Evolutionary conservation across 1,140 invertebrate genomes (phyloP).

Genomic region (Drosophila melanica): DNA sequence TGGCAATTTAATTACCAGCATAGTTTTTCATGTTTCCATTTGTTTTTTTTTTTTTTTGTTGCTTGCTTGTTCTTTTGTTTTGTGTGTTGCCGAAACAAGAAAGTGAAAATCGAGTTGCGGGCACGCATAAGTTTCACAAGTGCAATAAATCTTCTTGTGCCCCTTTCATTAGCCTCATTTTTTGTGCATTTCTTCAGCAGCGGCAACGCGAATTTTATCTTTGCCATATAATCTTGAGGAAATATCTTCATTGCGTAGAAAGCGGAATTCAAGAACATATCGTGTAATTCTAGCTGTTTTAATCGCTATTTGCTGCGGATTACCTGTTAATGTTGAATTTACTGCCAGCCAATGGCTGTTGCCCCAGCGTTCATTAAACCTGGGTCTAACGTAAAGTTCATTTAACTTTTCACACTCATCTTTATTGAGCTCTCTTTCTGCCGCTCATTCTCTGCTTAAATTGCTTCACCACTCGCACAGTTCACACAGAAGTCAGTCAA

Average conservation of each 20-base stretch:
- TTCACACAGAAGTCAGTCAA: slow-evolving; percentile 69
- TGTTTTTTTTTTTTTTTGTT: no score
- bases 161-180: slow-evolving; percentile 72
- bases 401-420: slow-evolving; percentile 39
- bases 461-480: background rate
- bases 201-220: slow-evolving; percentile 54
- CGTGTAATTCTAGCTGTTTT: slow-evolving; percentile 43
- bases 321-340: slow-evolving; percentile 24
- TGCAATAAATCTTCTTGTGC: slow-evolving; percentile 71
- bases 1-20: slow-evolving; percentile 50
- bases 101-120: slow-evolving; percentile 65
- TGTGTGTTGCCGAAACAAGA: slow-evolving; percentile 30
- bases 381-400: slow-evolving; percentile 34
- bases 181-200: slow-evolving; percentile 38
- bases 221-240: slow-evolving; percentile 46
- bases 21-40: slow-evolving; percentile 8
- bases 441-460: background rate
- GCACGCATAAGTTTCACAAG: slow-evolving; percentile 55
- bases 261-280: slow-evolving; percentile 42
- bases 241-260: slow-evolving; percentile 58
- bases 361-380: slow-evolving; percentile 38
- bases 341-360: slow-evolving; percentile 32
- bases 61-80: slow-evolving; percentile 26
- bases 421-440: background rate
- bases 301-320: slow-evolving; percentile 21